These are phyloP conservation scores for Pseudomyrmex pallidus DNA, from an alignment of 1,140 invertebrate genomes.

Conservation along the genomic window DNA sequence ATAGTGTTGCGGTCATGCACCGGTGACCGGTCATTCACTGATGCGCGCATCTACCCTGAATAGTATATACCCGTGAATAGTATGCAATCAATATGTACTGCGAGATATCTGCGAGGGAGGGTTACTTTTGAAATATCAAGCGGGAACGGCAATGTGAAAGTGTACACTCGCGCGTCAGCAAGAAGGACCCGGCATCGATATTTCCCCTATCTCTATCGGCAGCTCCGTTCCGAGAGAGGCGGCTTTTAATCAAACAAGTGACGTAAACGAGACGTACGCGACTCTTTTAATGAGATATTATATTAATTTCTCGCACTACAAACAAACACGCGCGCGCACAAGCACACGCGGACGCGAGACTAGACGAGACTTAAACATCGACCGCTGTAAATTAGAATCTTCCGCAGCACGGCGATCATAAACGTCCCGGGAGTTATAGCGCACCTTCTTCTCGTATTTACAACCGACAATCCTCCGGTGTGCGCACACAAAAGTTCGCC, in stretches of 20 bases:
- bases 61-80: slow-evolving; percentile 1
- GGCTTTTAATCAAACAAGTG: neutral
- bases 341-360: too few species aligned
- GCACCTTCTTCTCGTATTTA: slow-evolving; percentile 55
- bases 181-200: neutral
- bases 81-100: slow-evolving; percentile 28
- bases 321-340: too few species aligned
- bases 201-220: slow-evolving; percentile 1
- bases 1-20: slow-evolving; percentile 38
- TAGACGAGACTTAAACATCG: neutral
- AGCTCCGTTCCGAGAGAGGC: neutral
- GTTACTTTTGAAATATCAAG: slow-evolving; percentile 18
- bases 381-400: slow-evolving; percentile 63
- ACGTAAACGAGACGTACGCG: neutral
- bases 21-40: slow-evolving; percentile 55
- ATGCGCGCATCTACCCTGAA: neutral
- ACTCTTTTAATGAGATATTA: slow-evolving; percentile 8
- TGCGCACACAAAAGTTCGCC: slow-evolving; percentile 62
- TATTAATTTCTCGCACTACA: slow-evolving; percentile 11
- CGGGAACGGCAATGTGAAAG: neutral
- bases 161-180: neutral
- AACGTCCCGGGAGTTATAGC: slow-evolving; percentile 61
- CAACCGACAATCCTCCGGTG: slow-evolving; percentile 51
- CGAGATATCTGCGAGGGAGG: slow-evolving; percentile 8
- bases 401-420: slow-evolving; percentile 55